Conservation (phyloP, 2,888 invertebrate species). For the Drosophila lutescens region DNA sequence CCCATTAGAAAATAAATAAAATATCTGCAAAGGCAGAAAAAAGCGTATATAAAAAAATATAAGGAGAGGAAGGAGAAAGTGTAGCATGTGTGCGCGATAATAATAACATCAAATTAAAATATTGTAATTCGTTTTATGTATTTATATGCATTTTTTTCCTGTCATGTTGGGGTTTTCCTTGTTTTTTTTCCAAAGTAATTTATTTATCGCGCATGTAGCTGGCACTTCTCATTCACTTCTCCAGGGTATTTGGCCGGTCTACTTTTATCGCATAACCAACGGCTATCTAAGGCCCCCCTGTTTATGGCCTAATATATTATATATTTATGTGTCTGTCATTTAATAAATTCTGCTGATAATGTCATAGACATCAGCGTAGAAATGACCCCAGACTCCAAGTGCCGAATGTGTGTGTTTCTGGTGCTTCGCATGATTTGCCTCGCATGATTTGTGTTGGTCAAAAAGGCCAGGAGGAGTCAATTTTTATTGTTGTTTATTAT, state of each 20-base stretch:
- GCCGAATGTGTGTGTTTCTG: constrained; percentile 4
- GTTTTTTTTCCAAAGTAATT: too few species aligned
- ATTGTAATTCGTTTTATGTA: constrained; percentile 46
- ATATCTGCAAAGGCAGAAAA: constrained; percentile 25
- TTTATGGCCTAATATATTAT: constrained; percentile 57
- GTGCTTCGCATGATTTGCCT: constrained; percentile 42
- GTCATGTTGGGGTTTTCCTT: constrained; percentile 21
- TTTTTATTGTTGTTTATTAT: constrained; percentile 45
- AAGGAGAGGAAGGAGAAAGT: background rate
- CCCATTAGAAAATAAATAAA: constrained; percentile 47
- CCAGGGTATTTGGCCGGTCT: constrained; percentile 16
- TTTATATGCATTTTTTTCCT: constrained; percentile 40
- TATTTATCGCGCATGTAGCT: background rate
- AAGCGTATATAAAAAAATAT: constrained; percentile 38
- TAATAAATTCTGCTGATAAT: constrained; percentile 58
- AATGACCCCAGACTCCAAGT: constrained; percentile 32
- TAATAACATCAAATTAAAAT: constrained; percentile 54
- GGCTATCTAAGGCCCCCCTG: constrained; percentile 33
- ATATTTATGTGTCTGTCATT: constrained; percentile 59
- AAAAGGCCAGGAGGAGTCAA: constrained; percentile 37
- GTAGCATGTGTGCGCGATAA: constrained; percentile 43
- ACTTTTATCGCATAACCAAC: background rate
- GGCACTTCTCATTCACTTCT: background rate
- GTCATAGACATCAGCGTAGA: constrained; percentile 57
- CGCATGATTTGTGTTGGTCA: constrained; percentile 51